Conservation (phyloP, 2,113 vertebrate genomes). For the Apodemus sylvaticus region DNA sequence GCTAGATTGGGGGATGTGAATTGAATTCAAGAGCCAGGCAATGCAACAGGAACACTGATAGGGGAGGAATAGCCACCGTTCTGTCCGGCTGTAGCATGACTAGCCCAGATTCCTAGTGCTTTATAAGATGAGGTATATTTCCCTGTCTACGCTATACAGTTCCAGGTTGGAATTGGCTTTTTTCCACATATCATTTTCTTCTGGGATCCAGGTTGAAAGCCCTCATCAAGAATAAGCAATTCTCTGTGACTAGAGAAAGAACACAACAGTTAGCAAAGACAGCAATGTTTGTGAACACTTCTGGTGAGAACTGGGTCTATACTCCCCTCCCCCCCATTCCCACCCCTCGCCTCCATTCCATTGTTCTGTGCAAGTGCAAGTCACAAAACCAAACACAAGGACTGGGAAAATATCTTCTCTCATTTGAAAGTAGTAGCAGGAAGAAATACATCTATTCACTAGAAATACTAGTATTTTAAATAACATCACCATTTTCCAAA, state of each 20-base stretch:
- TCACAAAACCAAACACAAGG: not conserved
- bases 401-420: not conserved
- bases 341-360: not conserved
- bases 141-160: not conserved
- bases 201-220: not conserved
- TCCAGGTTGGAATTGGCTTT: not conserved
- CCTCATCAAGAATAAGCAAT: not conserved
- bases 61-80: not conserved
- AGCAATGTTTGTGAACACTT: not conserved
- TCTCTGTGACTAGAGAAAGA: not conserved
- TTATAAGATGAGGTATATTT: no score
- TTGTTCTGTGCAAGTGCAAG: not conserved
- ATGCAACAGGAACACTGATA: not conserved
- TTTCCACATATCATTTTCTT: not conserved
- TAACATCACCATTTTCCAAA: not conserved
- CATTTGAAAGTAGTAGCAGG: not conserved
- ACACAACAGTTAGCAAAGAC: not conserved
- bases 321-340: no score
- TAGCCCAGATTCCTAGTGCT: not conserved
- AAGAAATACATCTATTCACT: not conserved
- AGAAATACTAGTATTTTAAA: not conserved
- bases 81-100: no score
- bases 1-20: conserved; percentile 58
- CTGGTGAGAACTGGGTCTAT: not conserved
- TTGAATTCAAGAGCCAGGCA: not conserved